Conservation (phyloP, 2,888 invertebrate genomes). For the Reticulitermes lucifugus region DNA sequence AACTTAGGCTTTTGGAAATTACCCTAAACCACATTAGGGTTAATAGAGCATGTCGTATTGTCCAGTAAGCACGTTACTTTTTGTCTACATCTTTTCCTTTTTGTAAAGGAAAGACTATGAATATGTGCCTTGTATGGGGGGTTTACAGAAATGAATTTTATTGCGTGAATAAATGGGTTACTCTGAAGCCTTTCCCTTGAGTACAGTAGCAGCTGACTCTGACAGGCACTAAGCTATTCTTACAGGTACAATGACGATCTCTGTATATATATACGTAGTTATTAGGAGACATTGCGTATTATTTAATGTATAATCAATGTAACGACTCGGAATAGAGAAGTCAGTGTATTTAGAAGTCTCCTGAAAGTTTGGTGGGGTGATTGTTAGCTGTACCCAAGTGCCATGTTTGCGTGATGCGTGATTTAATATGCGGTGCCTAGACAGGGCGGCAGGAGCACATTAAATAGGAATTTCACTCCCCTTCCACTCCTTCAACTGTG, state of each 20-base stretch:
- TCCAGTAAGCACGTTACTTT: background rate
- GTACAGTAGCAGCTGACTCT: conserved; percentile 38
- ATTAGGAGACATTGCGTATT: conserved; percentile 41
- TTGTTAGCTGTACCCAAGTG: background rate
- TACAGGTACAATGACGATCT: conserved; percentile 14
- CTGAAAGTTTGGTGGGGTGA: background rate
- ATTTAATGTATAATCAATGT: conserved; percentile 46
- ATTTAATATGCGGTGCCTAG: conserved; percentile 8
- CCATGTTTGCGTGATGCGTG: background rate
- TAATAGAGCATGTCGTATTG: background rate
- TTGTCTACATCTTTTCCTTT: background rate
- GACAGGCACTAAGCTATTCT: conserved; percentile 29
- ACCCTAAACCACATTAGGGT: conserved; percentile 3
- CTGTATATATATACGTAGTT: conserved; percentile 35
- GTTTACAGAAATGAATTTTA: background rate
- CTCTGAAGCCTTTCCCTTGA: background rate
- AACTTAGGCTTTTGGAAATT: background rate
- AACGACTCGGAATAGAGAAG: background rate
- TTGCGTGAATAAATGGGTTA: background rate
- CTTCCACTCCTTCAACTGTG: background rate
- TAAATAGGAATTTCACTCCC: background rate
- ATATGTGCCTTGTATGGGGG: background rate
- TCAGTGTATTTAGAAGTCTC: background rate
- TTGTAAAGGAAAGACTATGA: background rate
- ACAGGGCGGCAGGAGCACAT: background rate